phyloP scores from a whole-genome alignment of 2,113 vertebrate genomes.

The Pungitius pungitius region DNA sequence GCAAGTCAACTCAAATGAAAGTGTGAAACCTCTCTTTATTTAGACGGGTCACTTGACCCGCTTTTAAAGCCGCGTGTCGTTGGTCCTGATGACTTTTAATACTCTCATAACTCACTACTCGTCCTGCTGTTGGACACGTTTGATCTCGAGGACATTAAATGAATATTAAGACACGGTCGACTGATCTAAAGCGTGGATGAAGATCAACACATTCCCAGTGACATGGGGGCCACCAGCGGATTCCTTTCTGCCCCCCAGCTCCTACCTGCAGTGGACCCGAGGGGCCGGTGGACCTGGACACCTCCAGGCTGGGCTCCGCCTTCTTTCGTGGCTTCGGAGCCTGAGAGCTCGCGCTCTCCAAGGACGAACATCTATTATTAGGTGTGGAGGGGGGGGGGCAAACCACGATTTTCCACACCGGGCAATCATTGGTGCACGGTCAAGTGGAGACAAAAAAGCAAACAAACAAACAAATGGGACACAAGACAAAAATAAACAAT shows the following conservation, averaged over 20 bases:
- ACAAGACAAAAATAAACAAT: conserved; percentile 62
- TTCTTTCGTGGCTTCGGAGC: conserved; percentile 89
- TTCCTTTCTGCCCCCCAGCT: conserved; percentile 35
- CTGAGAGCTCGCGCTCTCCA: conserved; percentile 89
- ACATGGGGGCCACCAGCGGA: conserved; percentile 5
- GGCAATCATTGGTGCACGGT: conserved; percentile 63
- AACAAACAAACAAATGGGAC: conserved; percentile 23
- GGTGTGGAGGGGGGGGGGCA: conserved; percentile 23
- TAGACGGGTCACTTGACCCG: too few relatives aligned
- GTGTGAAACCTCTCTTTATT: too few relatives aligned
- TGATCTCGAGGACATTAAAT: too few relatives aligned
- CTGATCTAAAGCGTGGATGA: too few relatives aligned
- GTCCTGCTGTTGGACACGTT: too few relatives aligned
- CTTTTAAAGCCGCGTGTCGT: too few relatives aligned
- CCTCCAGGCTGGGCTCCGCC: conserved; percentile 87
- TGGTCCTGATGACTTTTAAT: background rate
- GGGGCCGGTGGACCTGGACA: conserved; percentile 87
- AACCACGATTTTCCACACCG: conserved; percentile 36
- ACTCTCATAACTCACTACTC: background rate
- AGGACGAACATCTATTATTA: conserved; percentile 87
- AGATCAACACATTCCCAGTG: background rate
- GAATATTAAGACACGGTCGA: too few relatives aligned
- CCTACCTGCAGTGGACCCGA: conserved; percentile 91
- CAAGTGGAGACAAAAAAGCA: conserved; percentile 35
- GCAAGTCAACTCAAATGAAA: background rate